Base-by-base conservation (phyloP, 2,113 vertebrate species). In the Ciconia stormi region DNA sequence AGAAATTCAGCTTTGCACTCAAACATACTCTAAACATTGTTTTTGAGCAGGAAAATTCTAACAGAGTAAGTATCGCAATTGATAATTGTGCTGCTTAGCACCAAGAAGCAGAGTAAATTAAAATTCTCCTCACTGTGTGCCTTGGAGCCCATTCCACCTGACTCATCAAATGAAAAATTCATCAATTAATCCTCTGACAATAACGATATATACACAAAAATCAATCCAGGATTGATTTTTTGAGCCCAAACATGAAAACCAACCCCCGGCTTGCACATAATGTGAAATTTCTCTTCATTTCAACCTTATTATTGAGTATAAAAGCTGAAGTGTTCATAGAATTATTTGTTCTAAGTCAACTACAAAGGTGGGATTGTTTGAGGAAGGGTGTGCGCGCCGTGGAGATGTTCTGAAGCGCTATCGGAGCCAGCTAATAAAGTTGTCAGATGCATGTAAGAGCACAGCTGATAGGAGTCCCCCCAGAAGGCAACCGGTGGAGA, bases 91-190 rank as follows among this genome's bases (percentile, higher is more conserved):
- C 73, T 97, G 90, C 92, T 97, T 97, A 88, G 61, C 94, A 91
- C 89, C 81, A 95, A 91, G 97, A 97, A 96, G 95, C 74, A 85
- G 92, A 93, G 94, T 94, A 97, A 97, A 99, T 99, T 99, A 98
- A 97, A 98, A 99, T 99, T 99, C 98, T 95, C 69, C 97, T 98
- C 97, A 96, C 97, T 98, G 80, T 95, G 95, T 98, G 97, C 98
- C 97, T 98, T 89, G 92, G 96, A 97, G 95, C 96, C 96, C 56
- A 87, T 98, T 98, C 87, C 93, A 96, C 96, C 98, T 98, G 98
- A 98, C 98, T 99, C 98, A 98, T 99, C 98, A 98, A 98, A 99
- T 99, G 97, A 98, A 99, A 99, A 98, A 98, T 98, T 98, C 97
- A 99, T 99, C 98, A 99, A 98, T 98, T 98, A 99, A 98, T 99